Evolutionary conservation across 2,113 vertebrate genomes (phyloP), one percentile per base, ranked within the genome.

Genomic region (Mesitornis unicolor): DNA sequence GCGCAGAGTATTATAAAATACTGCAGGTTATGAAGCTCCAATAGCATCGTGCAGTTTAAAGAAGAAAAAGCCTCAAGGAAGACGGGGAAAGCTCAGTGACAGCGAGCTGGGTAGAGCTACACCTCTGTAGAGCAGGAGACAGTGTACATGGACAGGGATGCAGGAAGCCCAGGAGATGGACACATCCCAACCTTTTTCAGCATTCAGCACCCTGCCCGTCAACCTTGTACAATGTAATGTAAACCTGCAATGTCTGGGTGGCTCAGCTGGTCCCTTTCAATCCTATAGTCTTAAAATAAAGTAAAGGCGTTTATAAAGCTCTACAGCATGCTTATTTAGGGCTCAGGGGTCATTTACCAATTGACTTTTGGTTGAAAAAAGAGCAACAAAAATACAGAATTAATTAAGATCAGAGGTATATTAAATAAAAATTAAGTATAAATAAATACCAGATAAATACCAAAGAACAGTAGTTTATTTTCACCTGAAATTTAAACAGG

Each of bases 161-260:
- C 4, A 8, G 33, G 45, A 26, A 1, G 2, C 14, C 25, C 29
- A 1, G 4, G 40, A 31, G 48, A 6, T 1, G 5, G 45, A 28
- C 40, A 13, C 8, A 2, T 33, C 20, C n/a, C 48, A 65, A 19
- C 25, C 9, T 40, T 11, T 4, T 0, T 0, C 20, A 14, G 20
- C 3, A 3, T 45, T 80, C 63, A 77, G 50, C 38, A 24, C 10
- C 59, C 45, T 64, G 61, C 8, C 31, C n/a, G 43, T 54, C 12
- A 54, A 0, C 24, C 10, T 22, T 26, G 50, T 14, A 6, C 33
- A 59, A 5, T 0, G 0, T 8, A 5, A 6, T 4, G 16, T 3
- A 33, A 65, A 48, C 11, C 24, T 38, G 31, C 14, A n/a, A 2
- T 9, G 18, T 16, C 47, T 60, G 16, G 0, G 7, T 22, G n/a